These are phyloP conservation scores for Perizoma flavofasciatum DNA, from an alignment of 2,888 invertebrate species.

Conservation along the genomic window DNA sequence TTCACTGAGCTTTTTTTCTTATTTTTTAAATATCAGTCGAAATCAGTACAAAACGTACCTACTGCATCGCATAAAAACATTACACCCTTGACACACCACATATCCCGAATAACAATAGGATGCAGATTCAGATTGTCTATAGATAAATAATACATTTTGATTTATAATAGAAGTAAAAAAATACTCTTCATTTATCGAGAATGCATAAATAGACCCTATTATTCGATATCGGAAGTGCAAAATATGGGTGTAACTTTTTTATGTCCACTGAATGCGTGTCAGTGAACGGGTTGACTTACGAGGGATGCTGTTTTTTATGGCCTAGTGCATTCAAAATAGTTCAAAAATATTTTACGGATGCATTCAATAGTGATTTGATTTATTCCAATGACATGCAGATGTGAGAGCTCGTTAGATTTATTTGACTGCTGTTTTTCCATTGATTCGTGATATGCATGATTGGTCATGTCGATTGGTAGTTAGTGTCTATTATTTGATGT, in stretches of 20 bases:
- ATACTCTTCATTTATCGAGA: conserved; percentile 83
- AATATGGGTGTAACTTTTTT: conserved; percentile 84
- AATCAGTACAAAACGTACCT: conserved; percentile 60
- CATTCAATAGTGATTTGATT: conserved; percentile 83
- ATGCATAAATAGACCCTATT: conserved; percentile 84
- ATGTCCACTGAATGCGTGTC: conserved; percentile 76
- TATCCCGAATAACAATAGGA: conserved; percentile 81
- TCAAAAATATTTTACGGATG: conserved; percentile 81
- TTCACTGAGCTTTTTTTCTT: too few relatives aligned
- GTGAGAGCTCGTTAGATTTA: conserved; percentile 82
- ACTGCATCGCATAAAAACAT: conserved; percentile 67
- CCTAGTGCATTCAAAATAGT: conserved; percentile 79
- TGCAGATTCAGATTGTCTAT: conserved; percentile 82
- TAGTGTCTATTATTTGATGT: conserved; percentile 69
- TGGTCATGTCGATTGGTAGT: conserved; percentile 80
- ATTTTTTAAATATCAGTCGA: too few relatives aligned
- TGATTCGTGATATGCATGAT: conserved; percentile 77
- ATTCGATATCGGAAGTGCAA: conserved; percentile 82
- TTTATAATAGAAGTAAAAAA: conserved; percentile 82
- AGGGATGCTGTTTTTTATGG: conserved; percentile 67
- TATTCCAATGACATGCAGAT: conserved; percentile 83
- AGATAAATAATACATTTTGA: conserved; percentile 85
- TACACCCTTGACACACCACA: conserved; percentile 83
- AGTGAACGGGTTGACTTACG: conserved; percentile 80
- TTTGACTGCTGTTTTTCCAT: conserved; percentile 80